Evolutionary conservation across 2,113 vertebrate species (phyloP), one percentile per base, ranked within the genome.

Genomic region (Physeter macrocephalus): DNA sequence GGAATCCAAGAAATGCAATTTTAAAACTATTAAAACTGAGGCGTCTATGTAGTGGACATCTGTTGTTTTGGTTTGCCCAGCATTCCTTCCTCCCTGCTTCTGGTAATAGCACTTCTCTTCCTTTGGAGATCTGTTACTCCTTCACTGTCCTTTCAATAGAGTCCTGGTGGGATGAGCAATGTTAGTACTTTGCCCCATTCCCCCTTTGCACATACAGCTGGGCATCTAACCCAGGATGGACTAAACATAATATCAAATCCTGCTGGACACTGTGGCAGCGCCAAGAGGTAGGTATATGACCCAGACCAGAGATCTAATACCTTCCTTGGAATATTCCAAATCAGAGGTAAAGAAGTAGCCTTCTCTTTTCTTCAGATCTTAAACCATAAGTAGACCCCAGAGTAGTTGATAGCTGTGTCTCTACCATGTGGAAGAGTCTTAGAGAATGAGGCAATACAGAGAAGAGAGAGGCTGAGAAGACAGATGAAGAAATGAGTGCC

Each of bases 1-100:
- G 83, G 75, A 93, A 90, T 83, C 67, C n/a, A 83, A 90, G 39
- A 96, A 88, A 77, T 78, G 6, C 23, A 87, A 77, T 62, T 91
- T 93, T 21, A 71, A 87, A 87, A 71, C 41, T 39, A 54, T 90
- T 77, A 88, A 88, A 88, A 88, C 52, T 54, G 52, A 95, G 29
- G 89, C 88, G 21, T 41, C 12, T 27, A 54, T 89, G 46, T 46
- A 64, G 43, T 49, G 43, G 36, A 86, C 61, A 94, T 49, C 74
- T 83, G 25, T 43, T 95, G 23, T 88, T 83, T 95, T 34, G 43
- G 54, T 87, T 87, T 95, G 36, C 67, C 34, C 61, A 86, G 49
- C 20, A 93, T 92, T 92, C 61, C 43, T 86, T 85, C 43, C 27
- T 92, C 29, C 25, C 14, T 49, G 36, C 34, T 89, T 95, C 86